Percentiles rank a stretch among this genome's conserved stretches.
phyloP scores from a whole-genome alignment of 2,113 vertebrate genomes.

The Lagopus leucura region DNA sequence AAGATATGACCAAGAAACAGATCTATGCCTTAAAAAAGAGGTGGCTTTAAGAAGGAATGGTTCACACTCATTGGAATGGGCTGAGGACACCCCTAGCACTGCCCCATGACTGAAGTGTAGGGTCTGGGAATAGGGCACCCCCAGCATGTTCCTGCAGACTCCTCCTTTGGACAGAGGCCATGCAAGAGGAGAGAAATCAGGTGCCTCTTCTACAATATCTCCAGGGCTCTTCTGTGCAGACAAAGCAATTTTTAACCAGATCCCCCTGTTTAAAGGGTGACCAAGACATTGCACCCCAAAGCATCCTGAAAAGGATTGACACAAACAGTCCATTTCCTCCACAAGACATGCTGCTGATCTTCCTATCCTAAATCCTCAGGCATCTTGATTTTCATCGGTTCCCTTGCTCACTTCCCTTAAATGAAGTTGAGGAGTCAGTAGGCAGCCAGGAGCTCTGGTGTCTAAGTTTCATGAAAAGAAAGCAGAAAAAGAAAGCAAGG shows the following conservation, averaged over 20 bases:
- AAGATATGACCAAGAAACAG: not conserved
- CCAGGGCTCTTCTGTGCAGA: not conserved
- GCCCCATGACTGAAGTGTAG: rapidly evolving
- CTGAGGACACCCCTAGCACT: not conserved
- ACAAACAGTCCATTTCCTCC: not conserved
- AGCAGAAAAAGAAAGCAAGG: not conserved
- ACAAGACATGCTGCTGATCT: not conserved
- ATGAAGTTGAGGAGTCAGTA: not conserved
- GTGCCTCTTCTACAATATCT: rapidly evolving
- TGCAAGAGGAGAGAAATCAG: not conserved
- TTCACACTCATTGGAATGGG: rapidly evolving
- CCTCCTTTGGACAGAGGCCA: not conserved
- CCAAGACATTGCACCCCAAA: not conserved
- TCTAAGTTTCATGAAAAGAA: not conserved
- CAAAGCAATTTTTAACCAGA: rapidly evolving
- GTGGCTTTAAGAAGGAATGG: not conserved
- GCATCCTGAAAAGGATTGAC: not conserved
- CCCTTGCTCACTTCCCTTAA: not conserved
- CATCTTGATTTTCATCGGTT: not conserved
- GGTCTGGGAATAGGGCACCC: not conserved
- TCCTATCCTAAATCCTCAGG: not conserved
- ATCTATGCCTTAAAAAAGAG: not conserved
- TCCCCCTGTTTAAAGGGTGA: rapidly evolving
- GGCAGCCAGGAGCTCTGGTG: not conserved
- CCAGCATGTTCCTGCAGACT: not conserved